Evolutionary conservation across 2,113 vertebrate species (phyloP).

Genomic region (Phoxinus phoxinus): DNA sequence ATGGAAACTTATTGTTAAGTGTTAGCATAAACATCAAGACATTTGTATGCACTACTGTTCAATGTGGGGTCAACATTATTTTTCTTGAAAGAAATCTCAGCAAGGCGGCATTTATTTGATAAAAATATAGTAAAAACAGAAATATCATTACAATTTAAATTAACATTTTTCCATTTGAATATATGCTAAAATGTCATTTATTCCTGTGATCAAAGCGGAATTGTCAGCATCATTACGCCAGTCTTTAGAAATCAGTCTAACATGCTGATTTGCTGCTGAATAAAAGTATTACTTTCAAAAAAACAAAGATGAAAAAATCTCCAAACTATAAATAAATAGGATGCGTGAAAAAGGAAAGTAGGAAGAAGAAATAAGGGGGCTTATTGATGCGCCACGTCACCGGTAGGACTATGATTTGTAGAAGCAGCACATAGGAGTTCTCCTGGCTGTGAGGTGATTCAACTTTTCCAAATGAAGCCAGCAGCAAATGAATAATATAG

Average conservation of each 20-base stretch:
- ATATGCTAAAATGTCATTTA: background rate
- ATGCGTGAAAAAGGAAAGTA: background rate
- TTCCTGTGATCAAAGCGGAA: background rate
- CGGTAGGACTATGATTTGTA: background rate
- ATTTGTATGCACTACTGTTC: background rate
- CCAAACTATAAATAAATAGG: background rate
- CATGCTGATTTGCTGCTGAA: background rate
- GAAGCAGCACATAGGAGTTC: background rate
- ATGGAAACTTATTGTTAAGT: no score
- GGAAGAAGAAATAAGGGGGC: background rate
- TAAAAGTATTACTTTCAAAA: background rate
- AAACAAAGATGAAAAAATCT: background rate
- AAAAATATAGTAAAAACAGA: background rate
- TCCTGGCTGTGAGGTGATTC: background rate
- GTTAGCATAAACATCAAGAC: background rate
- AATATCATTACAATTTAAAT: background rate
- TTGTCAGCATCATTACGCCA: background rate
- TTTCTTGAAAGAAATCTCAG: background rate
- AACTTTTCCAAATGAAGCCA: constrained; percentile 22
- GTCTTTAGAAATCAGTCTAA: background rate
- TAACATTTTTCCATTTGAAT: background rate
- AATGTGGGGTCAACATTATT: background rate
- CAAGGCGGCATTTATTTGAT: background rate
- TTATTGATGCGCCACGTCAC: background rate
- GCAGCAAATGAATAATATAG: constrained; percentile 54